Conservation (phyloP, 2,888 invertebrate genomes). For the Camptogramma bilineatum region DNA sequence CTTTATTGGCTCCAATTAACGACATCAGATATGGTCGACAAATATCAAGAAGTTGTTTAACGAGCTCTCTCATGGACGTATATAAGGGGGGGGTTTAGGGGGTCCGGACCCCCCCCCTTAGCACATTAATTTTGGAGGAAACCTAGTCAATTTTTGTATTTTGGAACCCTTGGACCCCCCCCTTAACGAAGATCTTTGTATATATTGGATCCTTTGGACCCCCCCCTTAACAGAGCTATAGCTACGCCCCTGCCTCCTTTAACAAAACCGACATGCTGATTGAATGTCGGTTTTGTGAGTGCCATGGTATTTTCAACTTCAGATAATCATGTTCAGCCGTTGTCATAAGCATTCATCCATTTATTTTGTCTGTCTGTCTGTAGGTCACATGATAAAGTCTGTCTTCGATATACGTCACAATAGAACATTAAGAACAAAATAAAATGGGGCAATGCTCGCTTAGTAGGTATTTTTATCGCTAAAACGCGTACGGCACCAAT, state of each 20-base stretch:
- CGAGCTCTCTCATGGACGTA: background rate
- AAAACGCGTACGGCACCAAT: background rate
- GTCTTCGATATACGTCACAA: background rate
- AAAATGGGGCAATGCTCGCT: slow-evolving; percentile 1
- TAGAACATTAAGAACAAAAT: background rate
- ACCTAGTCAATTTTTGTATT: too few relatives aligned
- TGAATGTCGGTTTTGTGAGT: too few relatives aligned
- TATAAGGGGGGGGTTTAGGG: too few relatives aligned
- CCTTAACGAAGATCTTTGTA: too few relatives aligned
- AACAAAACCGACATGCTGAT: background rate
- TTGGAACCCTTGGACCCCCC: too few relatives aligned
- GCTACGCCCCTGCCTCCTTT: background rate
- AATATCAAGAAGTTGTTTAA: background rate
- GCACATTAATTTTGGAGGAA: too few relatives aligned
- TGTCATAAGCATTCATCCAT: background rate
- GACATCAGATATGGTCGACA: background rate
- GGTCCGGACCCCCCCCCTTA: too few relatives aligned
- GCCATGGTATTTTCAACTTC: slow-evolving; percentile 20
- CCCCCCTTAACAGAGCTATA: too few relatives aligned
- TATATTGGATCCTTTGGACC: too few relatives aligned
- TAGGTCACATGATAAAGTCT: background rate
- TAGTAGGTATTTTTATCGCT: background rate
- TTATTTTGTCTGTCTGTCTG: background rate
- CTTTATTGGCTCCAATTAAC: slow-evolving; percentile 21
- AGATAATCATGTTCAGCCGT: background rate